Base-by-base conservation (phyloP, 2,113 vertebrate species). In the Athene noctua region DNA sequence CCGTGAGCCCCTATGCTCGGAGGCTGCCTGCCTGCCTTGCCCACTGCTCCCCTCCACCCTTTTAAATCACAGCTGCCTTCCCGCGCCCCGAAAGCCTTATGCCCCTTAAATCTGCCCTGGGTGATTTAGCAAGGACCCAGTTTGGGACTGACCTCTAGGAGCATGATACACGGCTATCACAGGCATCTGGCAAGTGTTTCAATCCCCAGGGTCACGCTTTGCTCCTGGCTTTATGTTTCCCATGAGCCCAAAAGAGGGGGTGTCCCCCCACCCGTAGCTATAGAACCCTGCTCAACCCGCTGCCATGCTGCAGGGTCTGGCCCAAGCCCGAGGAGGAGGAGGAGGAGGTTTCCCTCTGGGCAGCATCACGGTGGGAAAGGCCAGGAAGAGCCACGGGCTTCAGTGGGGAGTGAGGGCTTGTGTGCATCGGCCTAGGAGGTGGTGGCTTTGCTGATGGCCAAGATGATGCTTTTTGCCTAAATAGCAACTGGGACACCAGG, bases 121-220 rank as follows among this genome's bases (percentile, higher is more conserved):
- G 65, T 40, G 52, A 67, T n/a, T 67, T 32, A 85, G 27, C 34
- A 29, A 80, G 70, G 38, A 15, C 8, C 21, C 0, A 0, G 73
- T 65, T 14, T 26, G 52, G 57, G 57, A 10, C 42, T 13, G 77
- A 34, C 36, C 40, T 22, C 61, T 20, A 15, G 65, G 38, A 46
- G 49, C 13, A 19, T 3, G 30, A 66, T 17, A 15, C 59, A 4
- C 0, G 0, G 49, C 19, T 61, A 11, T 55, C 0, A 0, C 2
- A n/a, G 67, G 71, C 55, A 66, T 61, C 90, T 75, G 88, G 66
- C 71, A 14, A 65, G 17, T 7, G 15, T 75, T 82, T 77, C 38
- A 57, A 57, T 29, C 30, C 58, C 59, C 36, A 11, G 21, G 20
- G 36, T 30, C 15, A 40, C 58, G 1, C 4, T 66, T 66, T 70